phyloP scores from a whole-genome alignment of 2,888 invertebrate species.

The Himalopsyche anomala region DNA sequence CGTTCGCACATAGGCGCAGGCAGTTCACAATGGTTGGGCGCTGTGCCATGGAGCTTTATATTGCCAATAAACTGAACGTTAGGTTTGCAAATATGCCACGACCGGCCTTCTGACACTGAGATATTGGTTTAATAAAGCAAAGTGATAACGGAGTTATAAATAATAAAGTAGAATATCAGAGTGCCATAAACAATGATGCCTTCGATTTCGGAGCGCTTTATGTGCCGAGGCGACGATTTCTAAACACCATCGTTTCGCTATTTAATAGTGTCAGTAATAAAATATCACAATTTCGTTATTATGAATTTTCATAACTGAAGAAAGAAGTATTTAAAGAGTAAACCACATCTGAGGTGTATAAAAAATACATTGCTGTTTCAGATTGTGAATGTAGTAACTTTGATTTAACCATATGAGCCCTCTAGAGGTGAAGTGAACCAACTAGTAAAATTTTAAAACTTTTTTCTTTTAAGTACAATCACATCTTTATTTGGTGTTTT shows the following conservation, averaged over 20 bases:
- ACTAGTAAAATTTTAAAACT: too few relatives aligned
- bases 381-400: too few relatives aligned
- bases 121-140: constrained; percentile 65
- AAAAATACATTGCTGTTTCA: too few relatives aligned
- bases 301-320: too few relatives aligned
- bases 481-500: too few relatives aligned
- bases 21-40: constrained; percentile 44
- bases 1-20: not conserved
- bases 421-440: too few relatives aligned
- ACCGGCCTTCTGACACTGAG: constrained; percentile 58
- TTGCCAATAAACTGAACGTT: constrained; percentile 63
- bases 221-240: constrained; percentile 41
- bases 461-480: too few relatives aligned
- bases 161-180: constrained; percentile 57
- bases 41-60: constrained; percentile 55
- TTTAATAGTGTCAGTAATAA: constrained; percentile 19
- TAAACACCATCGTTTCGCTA: not conserved
- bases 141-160: constrained; percentile 61
- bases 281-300: too few relatives aligned
- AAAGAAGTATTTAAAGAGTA: too few relatives aligned
- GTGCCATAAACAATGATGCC: constrained; percentile 51
- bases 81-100: constrained; percentile 62
- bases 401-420: too few relatives aligned
- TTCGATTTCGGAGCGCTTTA: constrained; percentile 48
- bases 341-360: too few relatives aligned